Base-by-base conservation (phyloP, 2,113 vertebrate species). In the Ciconia stormi region DNA sequence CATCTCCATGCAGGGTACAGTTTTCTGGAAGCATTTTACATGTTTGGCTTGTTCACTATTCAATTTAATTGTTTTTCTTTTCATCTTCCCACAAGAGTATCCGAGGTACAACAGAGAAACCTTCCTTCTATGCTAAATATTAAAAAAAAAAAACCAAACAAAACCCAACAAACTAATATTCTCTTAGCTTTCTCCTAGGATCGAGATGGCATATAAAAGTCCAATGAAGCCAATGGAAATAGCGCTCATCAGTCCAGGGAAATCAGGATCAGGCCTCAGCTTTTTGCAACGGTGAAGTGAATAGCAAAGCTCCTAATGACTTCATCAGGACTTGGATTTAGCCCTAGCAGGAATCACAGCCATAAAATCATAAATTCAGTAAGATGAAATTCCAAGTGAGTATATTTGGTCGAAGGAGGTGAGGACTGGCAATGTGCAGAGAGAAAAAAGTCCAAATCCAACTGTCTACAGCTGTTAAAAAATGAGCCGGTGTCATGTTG, bases 301-400 rank as follows among this genome's bases (percentile, higher is more conserved):
- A 90, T 9, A 89, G 58, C 42, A 77, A 87, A 92, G 46, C 32
- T 85, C 47, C 81, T 93, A 95, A 91, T 90, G 50, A 95, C 74
- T 94, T 97, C 95, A 96, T n/a, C 11, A 20, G 84, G 82, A 90
- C 78, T 66, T 80, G 84, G 84, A 96, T 90, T 96, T 91, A 90
- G 82, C 78, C 47, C 89, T 94, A 80, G 81, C 95, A 93, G 84
- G 89, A 95, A 97, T 89, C 49, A 82, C 32, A 77, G 94, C 67
- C 78, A 90, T 91, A 95, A 94, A 97, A 95, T 67, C 82, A 95
- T 96, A 96, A 94, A 94, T 97, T 88, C 66, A 96, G 15, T n/a
- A 50, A 85, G 85, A 96, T 88, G 89, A 94, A 97, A 97, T 96
- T 97, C 79, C 74, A 77, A 93, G 71, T 73, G 59, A 87, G 66